phyloP scores from a whole-genome alignment of 2,797 vertebrate genomes.

The Schizopygopsis malacanthus region DNA sequence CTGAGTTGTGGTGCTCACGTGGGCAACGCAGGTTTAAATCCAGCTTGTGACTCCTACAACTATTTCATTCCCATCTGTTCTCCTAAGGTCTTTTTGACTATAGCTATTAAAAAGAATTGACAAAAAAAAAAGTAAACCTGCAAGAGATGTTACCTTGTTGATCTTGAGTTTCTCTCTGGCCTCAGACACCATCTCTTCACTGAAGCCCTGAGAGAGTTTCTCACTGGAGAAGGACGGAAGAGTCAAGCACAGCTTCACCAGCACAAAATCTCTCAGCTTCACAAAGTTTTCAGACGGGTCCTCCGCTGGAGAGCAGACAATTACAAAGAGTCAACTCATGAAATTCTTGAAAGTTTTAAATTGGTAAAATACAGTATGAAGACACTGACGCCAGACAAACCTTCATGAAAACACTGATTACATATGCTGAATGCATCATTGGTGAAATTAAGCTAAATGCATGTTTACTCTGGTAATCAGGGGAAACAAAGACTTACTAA shows the following conservation, averaged over 20 bases:
- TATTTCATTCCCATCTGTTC: background rate
- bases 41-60: background rate
- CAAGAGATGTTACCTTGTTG: constrained; percentile 86
- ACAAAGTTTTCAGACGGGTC: constrained; percentile 96
- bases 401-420: constrained; percentile 6
- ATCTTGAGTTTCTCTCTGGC: constrained; percentile 94
- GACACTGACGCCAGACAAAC: constrained; percentile 3
- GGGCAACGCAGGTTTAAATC: background rate
- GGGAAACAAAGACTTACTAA: constrained; percentile 2
- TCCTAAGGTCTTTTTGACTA: background rate
- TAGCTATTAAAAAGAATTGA: no score
- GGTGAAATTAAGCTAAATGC: background rate
- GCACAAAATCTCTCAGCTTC: constrained; percentile 94
- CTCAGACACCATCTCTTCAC: constrained; percentile 88
- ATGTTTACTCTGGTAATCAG: background rate
- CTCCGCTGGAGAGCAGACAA: constrained; percentile 82
- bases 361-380: background rate
- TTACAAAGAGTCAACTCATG: background rate
- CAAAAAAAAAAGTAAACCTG: background rate
- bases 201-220: constrained; percentile 90
- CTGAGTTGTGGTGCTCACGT: background rate
- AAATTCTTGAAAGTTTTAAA: background rate
- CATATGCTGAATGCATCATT: background rate
- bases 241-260: constrained; percentile 91
- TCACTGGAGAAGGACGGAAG: constrained; percentile 87